phyloP scores from a whole-genome alignment of 1,140 invertebrate genomes.

The Drosophila bipectinata region DNA sequence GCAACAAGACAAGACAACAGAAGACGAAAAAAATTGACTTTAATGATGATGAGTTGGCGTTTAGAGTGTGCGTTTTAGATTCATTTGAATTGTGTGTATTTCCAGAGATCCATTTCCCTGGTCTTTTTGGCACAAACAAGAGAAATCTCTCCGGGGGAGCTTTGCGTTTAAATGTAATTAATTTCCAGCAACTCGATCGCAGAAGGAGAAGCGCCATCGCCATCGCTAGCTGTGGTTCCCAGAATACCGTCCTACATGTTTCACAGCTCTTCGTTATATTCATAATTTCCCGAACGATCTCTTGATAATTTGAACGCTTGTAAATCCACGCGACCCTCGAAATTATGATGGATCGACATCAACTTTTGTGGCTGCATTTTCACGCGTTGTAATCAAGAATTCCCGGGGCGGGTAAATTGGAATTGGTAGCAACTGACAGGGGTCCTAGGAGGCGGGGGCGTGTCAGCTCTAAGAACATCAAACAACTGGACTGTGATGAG shows the following conservation, averaged over 20 bases:
- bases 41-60: constrained; percentile 82
- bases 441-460: constrained; percentile 52
- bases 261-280: constrained; percentile 63
- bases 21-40: constrained; percentile 69
- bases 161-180: constrained; percentile 67
- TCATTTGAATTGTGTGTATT: constrained; percentile 63
- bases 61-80: constrained; percentile 64
- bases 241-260: constrained; percentile 54
- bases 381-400: constrained; percentile 52
- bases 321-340: constrained; percentile 74
- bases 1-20: constrained; percentile 60
- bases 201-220: constrained; percentile 7
- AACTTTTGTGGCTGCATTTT: constrained; percentile 61
- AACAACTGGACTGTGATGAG: constrained; percentile 46
- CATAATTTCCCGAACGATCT: constrained; percentile 44
- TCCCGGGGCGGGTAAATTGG: constrained; percentile 49
- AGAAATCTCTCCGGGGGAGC: constrained; percentile 53
- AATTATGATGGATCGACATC: constrained; percentile 77
- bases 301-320: constrained; percentile 74
- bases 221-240: constrained; percentile 33
- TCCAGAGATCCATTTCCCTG: constrained; percentile 21
- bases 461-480: constrained; percentile 49
- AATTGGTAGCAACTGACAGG: constrained; percentile 63
- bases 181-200: constrained; percentile 50
- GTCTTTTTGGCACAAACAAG: constrained; percentile 63